These are phyloP conservation scores for Euborellia annulipes DNA, from an alignment of 1,140 invertebrate species.

Conservation along the genomic window DNA sequence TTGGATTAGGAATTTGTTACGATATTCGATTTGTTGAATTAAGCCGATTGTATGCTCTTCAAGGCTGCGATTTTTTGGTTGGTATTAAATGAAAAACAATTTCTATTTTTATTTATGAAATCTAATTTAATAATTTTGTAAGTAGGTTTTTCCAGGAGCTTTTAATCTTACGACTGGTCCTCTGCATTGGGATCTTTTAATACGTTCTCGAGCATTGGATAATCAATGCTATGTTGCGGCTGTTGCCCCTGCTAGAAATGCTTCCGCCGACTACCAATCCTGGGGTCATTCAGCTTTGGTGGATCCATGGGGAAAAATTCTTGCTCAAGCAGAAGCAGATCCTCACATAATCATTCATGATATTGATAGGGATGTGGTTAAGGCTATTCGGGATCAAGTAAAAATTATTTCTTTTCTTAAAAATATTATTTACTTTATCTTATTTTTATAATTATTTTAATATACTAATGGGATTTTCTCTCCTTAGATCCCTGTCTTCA, in stretches of 20 bases:
- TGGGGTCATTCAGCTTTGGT: constrained; percentile 79
- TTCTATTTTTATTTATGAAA: constrained; percentile 8
- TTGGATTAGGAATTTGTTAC: constrained; percentile 89
- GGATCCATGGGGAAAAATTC: constrained; percentile 74
- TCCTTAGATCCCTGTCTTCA: too few species aligned
- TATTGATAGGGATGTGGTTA: too few species aligned
- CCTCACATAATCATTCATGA: too few species aligned
- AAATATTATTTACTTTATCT: too few species aligned
- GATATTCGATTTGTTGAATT: constrained; percentile 85
- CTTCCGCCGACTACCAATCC: constrained; percentile 57
- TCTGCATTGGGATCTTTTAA: constrained; percentile 77
- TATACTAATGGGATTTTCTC: too few species aligned
- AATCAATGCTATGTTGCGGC: constrained; percentile 67
- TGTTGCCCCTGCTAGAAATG: constrained; percentile 61
- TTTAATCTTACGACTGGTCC: constrained; percentile 94
- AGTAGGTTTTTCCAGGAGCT: constrained; percentile 80
- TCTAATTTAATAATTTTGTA: constrained; percentile 44
- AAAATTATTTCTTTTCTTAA: too few species aligned
- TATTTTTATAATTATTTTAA: too few species aligned
- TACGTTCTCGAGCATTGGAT: constrained; percentile 65
- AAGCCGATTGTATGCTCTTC: constrained; percentile 62
- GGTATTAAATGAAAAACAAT: too few species aligned
- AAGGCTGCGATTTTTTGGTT: constrained; percentile 30
- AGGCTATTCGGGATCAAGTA: too few species aligned
- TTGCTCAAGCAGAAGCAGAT: constrained; percentile 46